Base-by-base conservation (phyloP, 2,888 invertebrate genomes). In the Gonocerus acuteangulatus region DNA sequence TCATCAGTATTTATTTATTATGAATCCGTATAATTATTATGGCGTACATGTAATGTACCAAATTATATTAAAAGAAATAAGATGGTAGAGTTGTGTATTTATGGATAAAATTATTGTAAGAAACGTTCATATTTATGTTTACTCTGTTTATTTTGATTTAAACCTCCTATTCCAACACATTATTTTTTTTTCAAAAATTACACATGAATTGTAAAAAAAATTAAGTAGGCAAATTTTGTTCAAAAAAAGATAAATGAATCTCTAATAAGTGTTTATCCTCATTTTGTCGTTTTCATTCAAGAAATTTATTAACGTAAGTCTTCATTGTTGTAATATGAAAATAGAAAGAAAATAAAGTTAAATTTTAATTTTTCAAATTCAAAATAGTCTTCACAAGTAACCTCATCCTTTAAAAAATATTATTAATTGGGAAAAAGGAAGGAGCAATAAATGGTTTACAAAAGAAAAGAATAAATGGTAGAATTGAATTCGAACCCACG, bases 71-170 rank as follows among this genome's bases (percentile, higher is more conserved):
- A 61, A 23, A 63, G 64, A 60, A 61, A 58, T 67, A 65, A 67
- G 62, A 66, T 62, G 65, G 68, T 68, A 68, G 68, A 67, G 64
- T 66, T 68, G 68, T 68, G 68, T 68, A 68, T 68, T 68, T 68
- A 68, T 68, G 68, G 67, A 68, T 65, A 65, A 66, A 68, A 60
- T 39, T 57, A 57, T 62, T 54, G 49, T 62, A 47, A 61, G 52
- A 61, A 34, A 42, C 15, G 13, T 19, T 47, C 22, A 57, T 45
- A 57, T 47, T 57, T 57, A 47, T 57, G 57, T 57, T 57, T 42
- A 32, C 22, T 45, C 57, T 45, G 23, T 57, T 45, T 47, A 57
- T 42, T 57, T 57, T 57, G 21, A n/a, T 32, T 21, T 16, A 19
- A 4, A 11, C n/a, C n/a, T n/a, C n/a, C n/a, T n/a, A n/a, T n/a